Evolutionary conservation across 2,888 invertebrate genomes (phyloP), one percentile per base, ranked within the genome.

Genomic region (Leptopilina myrica): DNA sequence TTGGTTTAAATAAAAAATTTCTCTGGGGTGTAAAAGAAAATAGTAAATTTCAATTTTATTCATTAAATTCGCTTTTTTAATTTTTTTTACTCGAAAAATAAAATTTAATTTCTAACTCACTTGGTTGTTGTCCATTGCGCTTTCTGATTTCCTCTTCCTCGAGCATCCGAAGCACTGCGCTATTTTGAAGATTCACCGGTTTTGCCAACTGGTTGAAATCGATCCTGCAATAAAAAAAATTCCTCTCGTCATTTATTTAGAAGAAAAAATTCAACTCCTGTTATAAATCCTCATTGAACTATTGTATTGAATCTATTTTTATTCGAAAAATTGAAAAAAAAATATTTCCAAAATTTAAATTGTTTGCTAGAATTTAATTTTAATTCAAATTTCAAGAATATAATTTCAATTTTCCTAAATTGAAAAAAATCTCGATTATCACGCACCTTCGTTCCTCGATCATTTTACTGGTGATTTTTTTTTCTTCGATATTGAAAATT

Each of bases 161-260:
- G 81, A 97, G 93, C 95, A 97, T 96, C 84, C 95, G 94, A 86
- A 97, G 93, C 78, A 97, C 97, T 73, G 96, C 96, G 75, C 97
- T 97, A 92, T 97, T 96, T 89, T 96, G 96, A 88, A 97, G 93
- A 92, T 97, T 97, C 76, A 94, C 93, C 80, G 97, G 96, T 90
- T 96, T 96, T 84, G 94, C 94, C 86, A 95, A 93, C 84, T 96
- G 95, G 91, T 94, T 94, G 92, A 96, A 95, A 92, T 97, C 95
- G 92, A 97, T 96, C 92, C 97, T 97, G 93, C 14, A 93, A 93
- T 73, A 53, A 76, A 12, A 56, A 43, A 59, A 77, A 66, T 26
- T 40, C 33, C 3, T 40, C 3, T 65, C 15, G 40, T 20, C 76
- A 81, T 46, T 26, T 64, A 33, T 69, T 15, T 9, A 75, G n/a